Conservation (phyloP, 2,888 invertebrate genomes). For the Chrysopilus asiliformis region DNA sequence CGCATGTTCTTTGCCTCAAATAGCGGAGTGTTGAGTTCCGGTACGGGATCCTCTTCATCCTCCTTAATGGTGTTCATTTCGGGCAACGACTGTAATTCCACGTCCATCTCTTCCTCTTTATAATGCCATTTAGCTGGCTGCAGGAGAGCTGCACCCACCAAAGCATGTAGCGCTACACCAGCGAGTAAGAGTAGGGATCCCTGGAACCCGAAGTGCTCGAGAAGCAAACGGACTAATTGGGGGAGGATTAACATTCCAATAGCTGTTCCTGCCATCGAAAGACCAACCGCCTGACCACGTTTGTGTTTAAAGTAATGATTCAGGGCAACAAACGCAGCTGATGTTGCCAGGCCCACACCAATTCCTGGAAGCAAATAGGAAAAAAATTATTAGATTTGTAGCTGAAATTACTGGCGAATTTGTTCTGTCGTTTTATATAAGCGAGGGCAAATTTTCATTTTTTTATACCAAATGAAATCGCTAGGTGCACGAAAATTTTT, state of each 20-base stretch:
- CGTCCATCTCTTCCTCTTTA: conserved; percentile 36
- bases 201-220: conserved; percentile 49
- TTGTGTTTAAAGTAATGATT: conserved; percentile 65
- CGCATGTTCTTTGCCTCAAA: conserved; percentile 32
- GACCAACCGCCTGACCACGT: conserved; percentile 65
- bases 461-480: not conserved
- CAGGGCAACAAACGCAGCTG: conserved; percentile 64
- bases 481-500: too few relatives aligned
- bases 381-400: not conserved
- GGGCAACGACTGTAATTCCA: conserved; percentile 29
- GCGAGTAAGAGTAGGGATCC: conserved; percentile 56
- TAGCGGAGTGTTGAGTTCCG: conserved; percentile 33
- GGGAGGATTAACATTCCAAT: conserved; percentile 70
- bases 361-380: conserved; percentile 40
- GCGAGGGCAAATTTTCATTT: not conserved
- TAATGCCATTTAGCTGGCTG: conserved; percentile 62
- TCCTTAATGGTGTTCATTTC: conserved; percentile 58
- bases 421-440: not conserved
- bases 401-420: not conserved
- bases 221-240: conserved; percentile 51
- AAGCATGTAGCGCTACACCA: conserved; percentile 51
- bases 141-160: conserved; percentile 50
- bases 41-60: conserved; percentile 42
- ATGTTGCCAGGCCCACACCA: conserved; percentile 61
- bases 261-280: conserved; percentile 68